These are phyloP conservation scores for Vanacampus margaritifer DNA, from an alignment of 2,113 vertebrate species.

Conservation along the genomic window DNA sequence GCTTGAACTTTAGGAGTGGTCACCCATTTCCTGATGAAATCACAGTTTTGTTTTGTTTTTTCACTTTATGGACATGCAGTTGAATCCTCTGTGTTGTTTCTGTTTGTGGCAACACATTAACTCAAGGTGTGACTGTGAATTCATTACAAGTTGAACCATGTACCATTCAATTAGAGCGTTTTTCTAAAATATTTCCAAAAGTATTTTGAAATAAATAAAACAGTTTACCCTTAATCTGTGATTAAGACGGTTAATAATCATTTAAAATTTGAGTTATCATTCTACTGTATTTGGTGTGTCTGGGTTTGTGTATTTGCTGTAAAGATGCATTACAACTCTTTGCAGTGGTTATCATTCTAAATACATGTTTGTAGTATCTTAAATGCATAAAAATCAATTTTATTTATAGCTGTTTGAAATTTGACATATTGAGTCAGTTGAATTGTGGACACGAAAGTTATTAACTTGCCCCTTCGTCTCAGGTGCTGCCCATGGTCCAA, in stretches of 20 bases:
- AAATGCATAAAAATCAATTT: background rate
- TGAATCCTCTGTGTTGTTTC: background rate
- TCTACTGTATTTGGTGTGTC: background rate
- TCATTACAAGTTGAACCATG: slow-evolving; percentile 7
- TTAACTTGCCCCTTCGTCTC: background rate
- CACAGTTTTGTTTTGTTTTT: slow-evolving; percentile 50
- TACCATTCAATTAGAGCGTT: background rate
- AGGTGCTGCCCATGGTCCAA: slow-evolving; percentile 92
- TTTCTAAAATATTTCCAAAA: background rate
- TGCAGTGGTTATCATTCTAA: background rate
- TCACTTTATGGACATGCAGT: slow-evolving; percentile 5
- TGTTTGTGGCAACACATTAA: slow-evolving; percentile 40
- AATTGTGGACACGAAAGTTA: background rate
- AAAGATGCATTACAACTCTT: background rate
- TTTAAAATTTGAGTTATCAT: background rate
- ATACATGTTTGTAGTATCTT: background rate
- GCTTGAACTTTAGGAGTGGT: slow-evolving; percentile 15
- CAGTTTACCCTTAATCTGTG: background rate
- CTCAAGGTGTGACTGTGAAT: slow-evolving; percentile 20
- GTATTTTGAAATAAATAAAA: background rate
- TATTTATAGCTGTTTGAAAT: background rate
- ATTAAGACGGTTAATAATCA: background rate
- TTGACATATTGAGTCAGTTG: background rate
- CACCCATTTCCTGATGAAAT: slow-evolving; percentile 26
- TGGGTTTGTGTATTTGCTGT: background rate